phyloP scores from a whole-genome alignment of 2,113 vertebrate genomes.

The Larimichthys crocea region DNA sequence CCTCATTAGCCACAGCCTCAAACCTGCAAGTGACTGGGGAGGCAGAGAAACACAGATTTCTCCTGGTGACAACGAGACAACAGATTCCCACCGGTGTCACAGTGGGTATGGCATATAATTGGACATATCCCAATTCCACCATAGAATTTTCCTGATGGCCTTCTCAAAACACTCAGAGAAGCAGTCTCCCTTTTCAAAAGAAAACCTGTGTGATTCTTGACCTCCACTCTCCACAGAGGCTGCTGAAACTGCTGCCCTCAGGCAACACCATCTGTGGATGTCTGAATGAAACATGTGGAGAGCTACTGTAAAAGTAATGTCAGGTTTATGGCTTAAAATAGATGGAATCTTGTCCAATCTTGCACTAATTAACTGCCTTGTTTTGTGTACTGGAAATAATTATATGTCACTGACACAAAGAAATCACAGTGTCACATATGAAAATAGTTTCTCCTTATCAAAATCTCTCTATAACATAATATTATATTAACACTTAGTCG shows the following conservation, averaged over 20 bases:
- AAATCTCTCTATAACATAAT: neutral
- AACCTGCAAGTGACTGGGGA: conserved; percentile 64
- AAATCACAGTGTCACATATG: neutral
- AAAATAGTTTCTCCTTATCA: no score
- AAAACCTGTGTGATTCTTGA: conserved; percentile 34
- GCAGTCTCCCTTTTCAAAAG: conserved; percentile 4
- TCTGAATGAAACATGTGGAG: neutral
- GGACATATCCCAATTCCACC: conserved; percentile 53
- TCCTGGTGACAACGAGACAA: conserved; percentile 67
- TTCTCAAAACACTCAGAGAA: neutral
- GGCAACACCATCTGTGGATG: neutral
- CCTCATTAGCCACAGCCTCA: conserved; percentile 76
- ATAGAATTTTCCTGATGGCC: conserved; percentile 16
- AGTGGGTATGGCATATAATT: conserved; percentile 60
- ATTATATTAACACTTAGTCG: neutral
- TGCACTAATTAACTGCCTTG: neutral
- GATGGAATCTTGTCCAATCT: neutral
- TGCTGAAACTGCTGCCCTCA: neutral
- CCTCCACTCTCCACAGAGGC: conserved; percentile 3
- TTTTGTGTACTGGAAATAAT: neutral
- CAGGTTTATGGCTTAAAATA: neutral
- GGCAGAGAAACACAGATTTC: conserved; percentile 62
- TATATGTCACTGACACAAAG: neutral
- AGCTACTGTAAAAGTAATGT: neutral
- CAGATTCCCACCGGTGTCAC: conserved; percentile 51